phyloP scores from a whole-genome alignment of 1,140 invertebrate species.

The Phymastichus coffea region DNA sequence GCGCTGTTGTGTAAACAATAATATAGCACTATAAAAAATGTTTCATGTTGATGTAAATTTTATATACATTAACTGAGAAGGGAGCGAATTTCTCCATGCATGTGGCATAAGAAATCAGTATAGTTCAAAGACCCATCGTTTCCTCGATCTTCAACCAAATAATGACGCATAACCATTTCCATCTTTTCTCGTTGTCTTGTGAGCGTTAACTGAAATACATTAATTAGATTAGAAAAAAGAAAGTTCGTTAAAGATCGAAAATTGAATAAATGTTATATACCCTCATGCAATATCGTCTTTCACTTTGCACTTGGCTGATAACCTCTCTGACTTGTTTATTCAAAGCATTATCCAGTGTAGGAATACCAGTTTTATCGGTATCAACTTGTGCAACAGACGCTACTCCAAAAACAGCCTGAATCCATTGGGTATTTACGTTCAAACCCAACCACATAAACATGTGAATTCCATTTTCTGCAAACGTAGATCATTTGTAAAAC shows the following conservation, averaged over 20 bases:
- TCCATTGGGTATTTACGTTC: conserved; percentile 71
- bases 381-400: conserved; percentile 79
- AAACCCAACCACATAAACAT: conserved; percentile 95
- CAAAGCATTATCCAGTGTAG: conserved; percentile 75
- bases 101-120: conserved; percentile 97
- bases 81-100: conserved; percentile 96
- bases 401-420: conserved; percentile 85
- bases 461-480: conserved; percentile 89
- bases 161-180: conserved; percentile 93
- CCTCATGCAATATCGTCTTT: conserved; percentile 81
- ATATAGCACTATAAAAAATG: background rate
- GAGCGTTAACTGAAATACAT: conserved; percentile 77
- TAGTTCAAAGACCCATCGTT: conserved; percentile 86
- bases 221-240: background rate
- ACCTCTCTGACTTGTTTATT: conserved; percentile 73
- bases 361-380: conserved; percentile 75
- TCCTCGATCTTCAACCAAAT: conserved; percentile 94
- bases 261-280: conserved; percentile 57
- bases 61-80: conserved; percentile 67
- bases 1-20: background rate
- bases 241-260: background rate
- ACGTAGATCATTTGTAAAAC: conserved; percentile 5
- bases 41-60: background rate
- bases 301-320: conserved; percentile 66
- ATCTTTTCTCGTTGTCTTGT: conserved; percentile 92